These are phyloP conservation scores for Ellobius talpinus DNA, from an alignment of 2,113 vertebrate species.

Conservation along the genomic window DNA sequence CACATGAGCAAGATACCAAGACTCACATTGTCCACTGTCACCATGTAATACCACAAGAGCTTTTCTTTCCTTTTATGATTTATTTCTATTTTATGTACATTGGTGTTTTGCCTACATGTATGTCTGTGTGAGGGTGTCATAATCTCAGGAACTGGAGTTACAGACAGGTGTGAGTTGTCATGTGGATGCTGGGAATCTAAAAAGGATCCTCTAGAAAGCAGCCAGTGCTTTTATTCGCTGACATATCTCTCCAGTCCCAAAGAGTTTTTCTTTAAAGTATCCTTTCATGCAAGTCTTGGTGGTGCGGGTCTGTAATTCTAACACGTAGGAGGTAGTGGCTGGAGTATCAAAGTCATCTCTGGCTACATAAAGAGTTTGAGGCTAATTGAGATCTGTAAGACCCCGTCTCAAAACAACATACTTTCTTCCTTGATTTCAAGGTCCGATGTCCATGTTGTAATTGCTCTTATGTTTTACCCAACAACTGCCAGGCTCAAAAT, in stretches of 20 bases:
- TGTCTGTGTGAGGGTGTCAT: not conserved
- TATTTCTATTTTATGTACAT: not conserved
- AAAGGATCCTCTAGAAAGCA: not conserved
- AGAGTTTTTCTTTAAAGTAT: not conserved
- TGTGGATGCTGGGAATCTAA: not conserved
- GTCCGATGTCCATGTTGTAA: not conserved
- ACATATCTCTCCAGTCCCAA: not conserved
- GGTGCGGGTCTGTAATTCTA: not conserved
- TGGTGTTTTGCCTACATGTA: not conserved
- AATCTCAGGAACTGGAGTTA: not conserved
- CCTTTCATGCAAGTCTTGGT: not conserved
- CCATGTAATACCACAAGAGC: not conserved
- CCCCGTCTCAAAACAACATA: not conserved
- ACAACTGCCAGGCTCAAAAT: slow-evolving; percentile 19
- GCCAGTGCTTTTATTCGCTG: not conserved
- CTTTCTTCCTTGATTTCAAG: slow-evolving; percentile 19
- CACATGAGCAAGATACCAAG: slow-evolving; percentile 18
- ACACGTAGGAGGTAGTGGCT: not conserved
- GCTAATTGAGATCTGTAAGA: not conserved
- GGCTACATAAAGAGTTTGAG: not conserved
- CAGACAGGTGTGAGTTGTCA: not conserved
- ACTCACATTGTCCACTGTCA: not conserved
- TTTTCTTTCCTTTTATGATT: not conserved
- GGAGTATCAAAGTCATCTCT: not conserved
- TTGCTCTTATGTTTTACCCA: not conserved